Conservation (phyloP, 1,140 invertebrate genomes). For the Melipona quadrifasciata region DNA sequence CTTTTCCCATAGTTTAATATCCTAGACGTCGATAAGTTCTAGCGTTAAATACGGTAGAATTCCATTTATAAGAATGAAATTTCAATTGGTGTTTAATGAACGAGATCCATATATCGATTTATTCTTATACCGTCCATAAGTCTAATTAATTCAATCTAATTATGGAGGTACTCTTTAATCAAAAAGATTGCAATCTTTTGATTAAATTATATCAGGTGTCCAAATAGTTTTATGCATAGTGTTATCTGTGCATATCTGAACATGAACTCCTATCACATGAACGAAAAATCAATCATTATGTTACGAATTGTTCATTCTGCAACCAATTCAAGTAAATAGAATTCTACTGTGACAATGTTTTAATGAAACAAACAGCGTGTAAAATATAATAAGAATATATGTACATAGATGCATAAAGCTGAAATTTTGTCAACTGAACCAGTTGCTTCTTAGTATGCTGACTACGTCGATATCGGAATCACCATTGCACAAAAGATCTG, state of each 20-base stretch:
- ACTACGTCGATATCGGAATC: constrained; percentile 25
- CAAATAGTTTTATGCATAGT: too few relatives aligned
- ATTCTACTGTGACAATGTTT: not conserved
- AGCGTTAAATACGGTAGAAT: not conserved
- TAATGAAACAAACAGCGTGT: not conserved
- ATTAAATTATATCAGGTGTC: too few relatives aligned
- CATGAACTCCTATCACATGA: too few relatives aligned
- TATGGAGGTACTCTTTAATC: too few relatives aligned
- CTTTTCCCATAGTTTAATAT: too few relatives aligned
- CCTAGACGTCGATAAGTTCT: too few relatives aligned
- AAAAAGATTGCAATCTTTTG: too few relatives aligned
- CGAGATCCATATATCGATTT: not conserved
- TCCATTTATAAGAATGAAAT: not conserved
- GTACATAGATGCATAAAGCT: constrained; percentile 27
- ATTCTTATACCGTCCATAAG: not conserved
- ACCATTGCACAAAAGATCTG: constrained; percentile 46
- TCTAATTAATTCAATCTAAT: too few relatives aligned
- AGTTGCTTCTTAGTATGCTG: constrained; percentile 44
- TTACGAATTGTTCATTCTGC: not conserved
- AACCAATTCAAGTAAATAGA: not conserved
- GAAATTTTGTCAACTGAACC: constrained; percentile 57
- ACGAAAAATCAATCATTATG: too few relatives aligned
- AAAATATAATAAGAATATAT: too few relatives aligned
- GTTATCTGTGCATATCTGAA: too few relatives aligned
- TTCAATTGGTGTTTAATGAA: not conserved